Conservation (phyloP, 2,113 vertebrate species). For the Pyxicephalus adspersus region DNA sequence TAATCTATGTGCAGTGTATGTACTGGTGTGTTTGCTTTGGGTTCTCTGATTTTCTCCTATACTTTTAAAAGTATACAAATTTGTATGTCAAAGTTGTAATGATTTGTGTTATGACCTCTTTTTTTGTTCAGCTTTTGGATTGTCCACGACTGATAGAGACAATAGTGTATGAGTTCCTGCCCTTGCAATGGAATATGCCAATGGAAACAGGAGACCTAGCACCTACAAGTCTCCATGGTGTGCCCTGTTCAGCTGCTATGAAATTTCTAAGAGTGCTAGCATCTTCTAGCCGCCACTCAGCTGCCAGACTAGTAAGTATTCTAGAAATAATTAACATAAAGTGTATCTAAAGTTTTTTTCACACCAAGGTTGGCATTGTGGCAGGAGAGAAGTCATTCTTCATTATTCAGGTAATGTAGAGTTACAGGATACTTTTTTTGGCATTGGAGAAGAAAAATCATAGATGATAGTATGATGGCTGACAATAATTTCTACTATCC, state of each 20-base stretch:
- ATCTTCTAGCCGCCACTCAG: slow-evolving; percentile 82
- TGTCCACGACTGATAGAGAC: slow-evolving; percentile 89
- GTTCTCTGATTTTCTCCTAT: neutral
- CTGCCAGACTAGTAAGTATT: slow-evolving; percentile 86
- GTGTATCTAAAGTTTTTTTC: too few relatives aligned
- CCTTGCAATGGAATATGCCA: slow-evolving; percentile 77
- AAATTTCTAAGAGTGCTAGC: slow-evolving; percentile 92
- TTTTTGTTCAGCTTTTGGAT: slow-evolving; percentile 81
- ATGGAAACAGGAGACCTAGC: slow-evolving; percentile 61
- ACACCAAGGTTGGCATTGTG: too few relatives aligned
- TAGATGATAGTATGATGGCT: too few relatives aligned
- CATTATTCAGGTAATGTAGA: too few relatives aligned
- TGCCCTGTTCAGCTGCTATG: slow-evolving; percentile 83
- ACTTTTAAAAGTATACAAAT: neutral
- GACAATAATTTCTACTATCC: too few relatives aligned
- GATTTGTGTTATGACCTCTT: neutral
- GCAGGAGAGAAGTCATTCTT: too few relatives aligned
- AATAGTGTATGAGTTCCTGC: slow-evolving; percentile 87
- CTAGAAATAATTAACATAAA: neutral
- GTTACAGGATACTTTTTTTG: too few relatives aligned
- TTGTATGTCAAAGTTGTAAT: neutral
- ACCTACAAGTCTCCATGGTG: slow-evolving; percentile 75
- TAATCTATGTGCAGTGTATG: too few relatives aligned
- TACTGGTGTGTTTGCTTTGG: too few relatives aligned
- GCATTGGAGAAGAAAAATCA: too few relatives aligned